A percentile compares a stretch with the other conserved stretches of the same genome.
phyloP scores from a whole-genome alignment of 2,797 vertebrate genomes.

The Crocidura indochinensis region DNA sequence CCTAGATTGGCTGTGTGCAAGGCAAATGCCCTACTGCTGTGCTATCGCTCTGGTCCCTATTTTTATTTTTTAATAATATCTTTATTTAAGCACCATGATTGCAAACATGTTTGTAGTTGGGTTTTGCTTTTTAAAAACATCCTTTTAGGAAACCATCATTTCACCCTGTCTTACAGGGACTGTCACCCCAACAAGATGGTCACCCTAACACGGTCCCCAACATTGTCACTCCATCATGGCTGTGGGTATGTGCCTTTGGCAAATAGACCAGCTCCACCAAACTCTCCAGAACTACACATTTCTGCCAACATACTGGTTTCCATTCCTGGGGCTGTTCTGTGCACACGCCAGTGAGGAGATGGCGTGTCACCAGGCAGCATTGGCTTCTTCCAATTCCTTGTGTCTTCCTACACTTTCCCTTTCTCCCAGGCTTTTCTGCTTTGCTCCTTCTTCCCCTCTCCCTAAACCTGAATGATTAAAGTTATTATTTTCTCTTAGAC shows the following conservation, averaged over 20 bases:
- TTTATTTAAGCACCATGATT: too few species aligned
- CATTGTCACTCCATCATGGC: background rate
- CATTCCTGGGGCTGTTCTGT: conserved; percentile 31
- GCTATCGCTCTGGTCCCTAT: too few species aligned
- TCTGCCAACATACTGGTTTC: conserved; percentile 49
- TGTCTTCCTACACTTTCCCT: too few species aligned
- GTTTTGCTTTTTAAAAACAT: conserved; percentile 18
- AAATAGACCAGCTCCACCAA: conserved; percentile 15
- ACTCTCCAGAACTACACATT: conserved; percentile 14
- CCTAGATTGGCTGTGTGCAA: too few species aligned
- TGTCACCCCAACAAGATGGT: background rate
- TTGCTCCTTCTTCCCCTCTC: background rate
- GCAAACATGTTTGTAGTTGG: too few species aligned
- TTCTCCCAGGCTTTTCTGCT: background rate
- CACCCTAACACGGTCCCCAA: background rate
- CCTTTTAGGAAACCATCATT: background rate
- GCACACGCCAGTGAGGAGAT: conserved; percentile 67
- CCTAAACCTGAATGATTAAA: background rate
- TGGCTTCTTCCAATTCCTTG: too few species aligned
- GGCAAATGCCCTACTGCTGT: too few species aligned
- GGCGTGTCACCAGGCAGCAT: conserved; percentile 11
- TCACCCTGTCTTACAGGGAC: too few species aligned
- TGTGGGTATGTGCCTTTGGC: background rate
- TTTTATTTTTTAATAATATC: too few species aligned
- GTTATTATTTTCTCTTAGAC: conserved; percentile 33